Base-by-base conservation (phyloP, 2,797 vertebrate genomes). In the Heteromormyrus szaboi region DNA sequence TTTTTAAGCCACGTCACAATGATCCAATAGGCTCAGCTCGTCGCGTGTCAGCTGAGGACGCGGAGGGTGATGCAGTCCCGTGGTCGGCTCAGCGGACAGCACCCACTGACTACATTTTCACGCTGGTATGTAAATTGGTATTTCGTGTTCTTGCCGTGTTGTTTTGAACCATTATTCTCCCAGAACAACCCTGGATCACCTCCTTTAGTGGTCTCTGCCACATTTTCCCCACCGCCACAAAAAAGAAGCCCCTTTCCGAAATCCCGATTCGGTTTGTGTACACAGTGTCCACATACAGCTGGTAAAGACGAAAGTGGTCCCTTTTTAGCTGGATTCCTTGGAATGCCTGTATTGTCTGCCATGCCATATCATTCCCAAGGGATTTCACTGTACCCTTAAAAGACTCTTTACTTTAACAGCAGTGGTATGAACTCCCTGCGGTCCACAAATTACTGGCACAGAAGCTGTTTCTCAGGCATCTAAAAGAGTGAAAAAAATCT, bases 121-220 rank as follows among this genome's bases (percentile, higher is more conserved):
- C n/a, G 50, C 22, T 12, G 87, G 72, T 44, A 88, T 81, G 50
- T 81, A 88, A 88, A 88, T 88, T 88, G 87, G 72, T 81, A 44
- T 56, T 51, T 51, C 29, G 79, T 25, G 2, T n/a, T 41, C 72
- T 88, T 76, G 11, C 7, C 4, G 11, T 88, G 51, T 53, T 76
- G 48, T 88, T 83, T 88, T 88, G 33, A 83, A 83, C 87, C 51
- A 25, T 41, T 37, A 81, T 48, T 37, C 68, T 44, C 68, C 50
- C 68, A 44, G 68, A 88, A n/a, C 48, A 79, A 51, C 72, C 72
- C 56, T 88, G 87, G 72, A 81, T 88, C 33, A 56, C 87, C 87
- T 37, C 72, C 19, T 44, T 79, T 9, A 33, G 72, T 22, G 68
- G 68, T 81, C 44, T 48, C 14, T n/a, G 51, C 87, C 50, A 53